Evolutionary conservation across 2,113 vertebrate genomes (phyloP), one percentile per base, ranked within the genome.

Genomic region (Ochotona curzoniae): DNA sequence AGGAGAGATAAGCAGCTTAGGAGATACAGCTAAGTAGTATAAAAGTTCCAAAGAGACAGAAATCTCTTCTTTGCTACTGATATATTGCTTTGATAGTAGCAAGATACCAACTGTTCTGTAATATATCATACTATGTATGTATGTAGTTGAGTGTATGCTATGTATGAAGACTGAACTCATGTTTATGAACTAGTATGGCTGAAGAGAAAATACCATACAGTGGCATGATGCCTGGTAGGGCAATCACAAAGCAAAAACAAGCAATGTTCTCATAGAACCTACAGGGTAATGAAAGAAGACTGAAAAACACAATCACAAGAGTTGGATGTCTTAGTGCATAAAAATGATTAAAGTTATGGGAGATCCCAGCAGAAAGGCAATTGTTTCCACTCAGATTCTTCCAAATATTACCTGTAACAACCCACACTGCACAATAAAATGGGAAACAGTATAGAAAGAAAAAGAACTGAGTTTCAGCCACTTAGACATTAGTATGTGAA

Each of bases 1-100:
- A 26, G 61, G 23, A 61, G 80, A 81, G 25, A 61, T 10, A 61
- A 61, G 7, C 10, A 64, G 78, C 70, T 74, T 38, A n/a, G 25
- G 61, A 54, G 51, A 74, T 78, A 80, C 30, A 44, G 49, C 30
- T 90, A 88, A 89, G 89, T 89, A 94, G 57, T 66, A 44, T 21
- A 83, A 57, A 13, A 64, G 2, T 67, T 90, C 32, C 64, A 93
- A 60, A 17, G 49, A 85, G 20, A 8, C 64, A 71, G 38, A 89
- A 51, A 76, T 49, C 63, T 78, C 63, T 76, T 57, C 28, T 23
- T 92, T 92, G 57, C 20, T 83, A 81, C 28, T 63, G 38, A 83
- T 32, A 91, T 35, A 6, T 15, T 25, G 90, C 91, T 66, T 89
- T 21, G 32, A 87, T 38, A 75, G 63, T 70, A 83, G 89, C 18